Conservation (phyloP, 2,113 vertebrate species). For the Micronycteris hirsuta region DNA sequence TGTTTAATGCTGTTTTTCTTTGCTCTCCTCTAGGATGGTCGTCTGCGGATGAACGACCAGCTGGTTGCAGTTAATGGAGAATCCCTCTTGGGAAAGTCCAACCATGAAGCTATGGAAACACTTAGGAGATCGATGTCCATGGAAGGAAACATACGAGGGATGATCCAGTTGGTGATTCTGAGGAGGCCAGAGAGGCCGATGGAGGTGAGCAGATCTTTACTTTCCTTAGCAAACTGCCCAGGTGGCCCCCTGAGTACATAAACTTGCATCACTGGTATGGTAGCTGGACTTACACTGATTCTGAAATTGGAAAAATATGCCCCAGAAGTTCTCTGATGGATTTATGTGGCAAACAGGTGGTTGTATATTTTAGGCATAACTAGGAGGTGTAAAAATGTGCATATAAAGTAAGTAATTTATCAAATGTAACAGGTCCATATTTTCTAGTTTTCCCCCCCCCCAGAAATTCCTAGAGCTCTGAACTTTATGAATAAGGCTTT, state of each 20-base stretch:
- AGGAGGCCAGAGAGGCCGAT: conserved; percentile 78
- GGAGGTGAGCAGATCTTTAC: conserved; percentile 70
- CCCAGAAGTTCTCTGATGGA: not conserved
- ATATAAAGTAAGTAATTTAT: conserved; percentile 29
- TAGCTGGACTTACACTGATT: not conserved
- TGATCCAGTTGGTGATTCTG: conserved; percentile 94
- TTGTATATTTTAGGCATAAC: not conserved
- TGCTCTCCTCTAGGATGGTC: conserved; percentile 87
- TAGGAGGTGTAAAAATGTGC: conserved; percentile 4
- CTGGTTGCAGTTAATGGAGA: conserved; percentile 96
- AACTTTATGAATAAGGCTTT: not conserved
- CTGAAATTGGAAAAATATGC: not conserved
- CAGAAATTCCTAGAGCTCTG: conserved; percentile 3
- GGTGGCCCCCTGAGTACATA: not conserved
- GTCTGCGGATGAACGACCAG: conserved; percentile 92
- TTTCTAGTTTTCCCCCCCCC: not conserved
- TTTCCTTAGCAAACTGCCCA: not conserved
- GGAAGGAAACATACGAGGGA: conserved; percentile 94
- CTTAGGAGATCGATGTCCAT: conserved; percentile 97
- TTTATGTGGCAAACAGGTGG: not conserved
- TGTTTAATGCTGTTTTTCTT: not conserved
- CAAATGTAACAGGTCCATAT: not conserved
- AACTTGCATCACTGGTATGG: not conserved
- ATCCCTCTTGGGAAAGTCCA: conserved; percentile 91
- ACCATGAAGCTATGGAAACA: conserved; percentile 97